phyloP scores from a whole-genome alignment of 2,113 vertebrate species.

The Origma solitaria region DNA sequence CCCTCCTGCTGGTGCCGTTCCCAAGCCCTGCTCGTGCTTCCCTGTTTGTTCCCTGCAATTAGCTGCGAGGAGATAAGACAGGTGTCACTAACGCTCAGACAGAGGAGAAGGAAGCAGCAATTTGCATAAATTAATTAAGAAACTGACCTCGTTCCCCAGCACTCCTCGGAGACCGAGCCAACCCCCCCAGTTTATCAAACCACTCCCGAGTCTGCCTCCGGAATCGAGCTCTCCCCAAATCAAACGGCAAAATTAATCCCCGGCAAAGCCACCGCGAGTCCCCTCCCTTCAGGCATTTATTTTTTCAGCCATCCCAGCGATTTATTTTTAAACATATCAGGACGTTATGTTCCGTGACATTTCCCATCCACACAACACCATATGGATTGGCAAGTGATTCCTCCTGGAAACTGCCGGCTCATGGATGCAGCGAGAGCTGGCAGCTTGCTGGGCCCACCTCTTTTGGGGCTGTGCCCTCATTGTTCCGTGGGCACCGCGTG shows the following conservation, averaged over 20 bases:
- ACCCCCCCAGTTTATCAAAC: not conserved
- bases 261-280: not conserved
- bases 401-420: constrained; percentile 36
- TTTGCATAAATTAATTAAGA: constrained; percentile 63
- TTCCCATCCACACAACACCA: constrained; percentile 67
- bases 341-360: constrained; percentile 64
- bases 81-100: not conserved
- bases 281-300: constrained; percentile 32
- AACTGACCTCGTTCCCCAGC: not conserved
- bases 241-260: not conserved
- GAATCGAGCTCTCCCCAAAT: not conserved
- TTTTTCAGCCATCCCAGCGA: constrained; percentile 42
- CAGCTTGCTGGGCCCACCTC: constrained; percentile 33
- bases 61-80: constrained; percentile 20
- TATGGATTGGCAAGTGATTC: constrained; percentile 63
- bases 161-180: not conserved
- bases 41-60: not conserved
- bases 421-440: constrained; percentile 16
- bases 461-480: constrained; percentile 52
- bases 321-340: constrained; percentile 69
- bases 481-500: not conserved
- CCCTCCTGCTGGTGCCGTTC: not conserved
- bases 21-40: not conserved
- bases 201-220: not conserved
- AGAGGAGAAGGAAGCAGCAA: not conserved